Base-by-base conservation (phyloP, 2,113 vertebrate genomes). In the Scortum barcoo region DNA sequence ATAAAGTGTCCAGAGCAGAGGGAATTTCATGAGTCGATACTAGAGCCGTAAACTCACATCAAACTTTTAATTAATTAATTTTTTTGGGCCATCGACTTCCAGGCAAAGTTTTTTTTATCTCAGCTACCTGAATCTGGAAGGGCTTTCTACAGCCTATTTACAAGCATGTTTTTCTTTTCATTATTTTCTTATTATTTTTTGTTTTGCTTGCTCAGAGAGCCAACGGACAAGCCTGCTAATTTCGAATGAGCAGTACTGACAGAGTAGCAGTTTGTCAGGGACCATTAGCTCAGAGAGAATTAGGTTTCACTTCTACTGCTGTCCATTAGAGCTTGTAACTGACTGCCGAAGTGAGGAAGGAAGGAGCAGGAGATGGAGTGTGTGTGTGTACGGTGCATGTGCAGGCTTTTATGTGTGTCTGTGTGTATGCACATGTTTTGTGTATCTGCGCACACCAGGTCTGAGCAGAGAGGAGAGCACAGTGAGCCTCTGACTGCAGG, bases 281-380 rank as follows among this genome's bases (percentile, higher is more conserved):
- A 83, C 75, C 81, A 90, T 83, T 58, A 83, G 86, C 76, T 81
- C 3, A 56, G 56, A 83, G 63, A 83, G 69, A 80, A 84, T 90
- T 78, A 73, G 72, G 75, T 83, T 87, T 86, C 73, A 78, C 9
- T 42, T 50, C 26, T 42, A 44, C 63, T 53, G 82, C 72, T 73
- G 65, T 81, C 71, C 75, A 86, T 91, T 80, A 81, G 56, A 30
- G 77, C 76, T 80, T 67, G 82, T 78, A 83, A 83, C 48, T 76
- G 78, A 78, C 76, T 88, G 60, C 72, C 16, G 51, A 58, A 42
- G 61, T 62, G 16, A 83, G 53, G 56, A 72, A 44, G 74, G 50
- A 65, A 81, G 68, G 71, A 58, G 46, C 53, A 17, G 48, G 14
- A 71, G 57, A 48, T 44, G 36, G 26, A 53, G 19, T 50, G 28